These are phyloP conservation scores for Steatocranus sp. DNA, from an alignment of 2,797 vertebrate species.

Conservation along the genomic window DNA sequence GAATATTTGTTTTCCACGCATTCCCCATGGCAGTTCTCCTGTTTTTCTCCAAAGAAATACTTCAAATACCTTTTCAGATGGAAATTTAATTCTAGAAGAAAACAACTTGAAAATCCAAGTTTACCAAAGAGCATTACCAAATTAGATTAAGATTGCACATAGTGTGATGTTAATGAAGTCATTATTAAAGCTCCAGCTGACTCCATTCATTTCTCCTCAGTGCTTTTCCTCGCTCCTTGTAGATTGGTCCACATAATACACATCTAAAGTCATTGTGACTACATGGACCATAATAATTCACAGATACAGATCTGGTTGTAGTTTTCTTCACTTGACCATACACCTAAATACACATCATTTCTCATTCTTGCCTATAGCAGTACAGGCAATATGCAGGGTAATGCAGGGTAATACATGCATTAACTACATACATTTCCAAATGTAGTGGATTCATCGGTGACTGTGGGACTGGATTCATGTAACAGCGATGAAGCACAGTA, in stretches of 20 bases:
- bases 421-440: background rate
- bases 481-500: background rate
- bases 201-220: background rate
- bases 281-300: background rate
- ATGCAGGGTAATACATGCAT: background rate
- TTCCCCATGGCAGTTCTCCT: background rate
- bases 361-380: background rate
- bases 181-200: background rate
- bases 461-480: background rate
- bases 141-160: background rate
- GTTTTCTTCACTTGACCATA: background rate
- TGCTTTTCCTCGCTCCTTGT: background rate
- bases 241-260: background rate
- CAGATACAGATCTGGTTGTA: background rate
- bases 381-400: background rate
- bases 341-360: background rate
- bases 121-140: background rate
- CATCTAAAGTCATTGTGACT: background rate
- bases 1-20: background rate
- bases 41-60: background rate
- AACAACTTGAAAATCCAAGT: background rate
- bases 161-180: constrained; percentile 33
- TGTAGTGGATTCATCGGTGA: background rate
- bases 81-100: background rate
- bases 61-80: background rate